These are phyloP conservation scores for Epiblema foenella DNA, from an alignment of 2,888 invertebrate genomes.

Conservation along the genomic window DNA sequence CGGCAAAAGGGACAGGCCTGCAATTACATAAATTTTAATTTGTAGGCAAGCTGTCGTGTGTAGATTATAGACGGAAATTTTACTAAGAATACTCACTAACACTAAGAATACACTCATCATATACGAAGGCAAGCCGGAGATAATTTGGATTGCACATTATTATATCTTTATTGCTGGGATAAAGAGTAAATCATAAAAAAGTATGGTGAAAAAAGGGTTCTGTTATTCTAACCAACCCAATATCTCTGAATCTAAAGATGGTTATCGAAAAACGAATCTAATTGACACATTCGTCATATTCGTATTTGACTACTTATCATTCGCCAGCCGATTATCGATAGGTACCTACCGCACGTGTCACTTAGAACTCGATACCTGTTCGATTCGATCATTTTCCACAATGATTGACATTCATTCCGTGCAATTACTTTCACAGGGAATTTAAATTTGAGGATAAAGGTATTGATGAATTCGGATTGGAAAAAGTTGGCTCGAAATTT, in stretches of 20 bases:
- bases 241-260: neutral
- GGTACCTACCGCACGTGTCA: slow-evolving; percentile 30
- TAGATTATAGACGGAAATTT: too few relatives aligned
- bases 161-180: too few relatives aligned
- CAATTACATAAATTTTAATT: too few relatives aligned
- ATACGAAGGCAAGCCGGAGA: too few relatives aligned
- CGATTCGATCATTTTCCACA: slow-evolving; percentile 29
- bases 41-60: too few relatives aligned
- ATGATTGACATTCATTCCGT: slow-evolving; percentile 40
- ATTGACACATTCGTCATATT: neutral
- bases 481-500: slow-evolving; percentile 26
- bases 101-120: too few relatives aligned
- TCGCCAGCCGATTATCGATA: slow-evolving; percentile 24
- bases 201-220: neutral
- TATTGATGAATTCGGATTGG: slow-evolving; percentile 20
- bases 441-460: slow-evolving; percentile 35
- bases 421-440: slow-evolving; percentile 35
- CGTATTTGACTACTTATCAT: slow-evolving; percentile 11
- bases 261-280: neutral
- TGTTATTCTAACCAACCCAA: neutral
- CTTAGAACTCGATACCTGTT: slow-evolving; percentile 28
- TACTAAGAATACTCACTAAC: too few relatives aligned
- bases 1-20: too few relatives aligned
- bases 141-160: too few relatives aligned
- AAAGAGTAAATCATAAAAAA: too few relatives aligned